Evolutionary conservation across 2,888 invertebrate species (phyloP), one percentile per base, ranked within the genome.

Genomic region (Idaea biselata): DNA sequence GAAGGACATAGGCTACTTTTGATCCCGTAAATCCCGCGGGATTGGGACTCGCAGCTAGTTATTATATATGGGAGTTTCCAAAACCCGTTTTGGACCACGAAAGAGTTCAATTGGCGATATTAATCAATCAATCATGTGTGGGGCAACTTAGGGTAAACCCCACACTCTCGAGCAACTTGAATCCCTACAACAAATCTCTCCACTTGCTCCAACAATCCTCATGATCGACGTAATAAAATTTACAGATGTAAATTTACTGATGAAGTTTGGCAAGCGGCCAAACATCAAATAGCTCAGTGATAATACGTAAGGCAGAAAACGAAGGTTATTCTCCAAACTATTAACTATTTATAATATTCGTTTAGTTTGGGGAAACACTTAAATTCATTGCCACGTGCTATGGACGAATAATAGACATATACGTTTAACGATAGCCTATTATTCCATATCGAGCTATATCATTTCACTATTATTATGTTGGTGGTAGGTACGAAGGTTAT

Each of bases 241-340:
- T 11, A 44, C 44, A 44, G 44, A 44, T 44, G 44, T 44, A 8
- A 44, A 44, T 44, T 44, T 44, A 44, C 44, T 44, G 44, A 44
- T 44, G 44, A 44, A 44, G 44, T 44, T 25, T 44, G 44, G 44
- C 44, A 44, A 4, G 44, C 44, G 14, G 44, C 44, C 44, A 44
- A 44, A 44, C 44, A 44, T 44, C 44, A 44, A 44, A 44, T 44
- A 44, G 44, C 44, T 44, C 44, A 44, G 44, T 44, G 44, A 44
- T 44, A 44, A 44, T 44, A 11, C 44, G 44, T 44, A 14, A 44
- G 44, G 44, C 44, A 44, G 44, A 44, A 44, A 44, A 44, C 44
- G 44, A 44, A 44, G 44, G 44, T 44, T 44, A 44, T 44, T 44
- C 25, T 44, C 44, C 44, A 44, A 44, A 44, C 44, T 44, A 44